These are phyloP conservation scores for Aromia moschata DNA, from an alignment of 2,888 invertebrate species.

Conservation along the genomic window DNA sequence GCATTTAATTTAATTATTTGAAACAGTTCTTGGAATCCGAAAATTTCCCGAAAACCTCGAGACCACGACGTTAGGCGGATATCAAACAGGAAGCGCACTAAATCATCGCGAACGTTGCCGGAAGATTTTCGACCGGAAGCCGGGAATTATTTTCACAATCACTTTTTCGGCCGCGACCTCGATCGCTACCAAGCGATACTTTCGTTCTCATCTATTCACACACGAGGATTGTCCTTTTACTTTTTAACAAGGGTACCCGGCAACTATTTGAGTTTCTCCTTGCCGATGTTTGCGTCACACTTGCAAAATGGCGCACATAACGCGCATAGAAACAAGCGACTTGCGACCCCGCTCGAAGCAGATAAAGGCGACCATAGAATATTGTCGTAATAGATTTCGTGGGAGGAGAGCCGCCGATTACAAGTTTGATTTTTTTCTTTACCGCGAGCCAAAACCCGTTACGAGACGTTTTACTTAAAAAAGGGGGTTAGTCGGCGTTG, in stretches of 20 bases:
- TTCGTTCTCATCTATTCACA: constrained; percentile 24
- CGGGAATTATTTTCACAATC: constrained; percentile 9
- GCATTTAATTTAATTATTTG: too few relatives aligned
- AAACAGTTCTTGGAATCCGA: too few relatives aligned
- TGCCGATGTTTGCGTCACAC: constrained; percentile 1
- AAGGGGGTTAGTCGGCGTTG: too few relatives aligned
- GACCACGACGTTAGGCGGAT: not conserved
- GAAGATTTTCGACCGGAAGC: constrained; percentile 22
- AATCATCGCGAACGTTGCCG: constrained; percentile 10
- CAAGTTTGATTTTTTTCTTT: too few relatives aligned
- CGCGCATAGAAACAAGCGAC: not conserved
- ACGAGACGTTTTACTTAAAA: too few relatives aligned
- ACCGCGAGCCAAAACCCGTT: too few relatives aligned
- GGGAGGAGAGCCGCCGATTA: too few relatives aligned
- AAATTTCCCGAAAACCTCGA: too few relatives aligned
- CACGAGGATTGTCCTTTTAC: constrained; percentile 13
- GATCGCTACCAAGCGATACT: constrained; percentile 2
- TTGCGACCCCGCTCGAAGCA: not conserved
- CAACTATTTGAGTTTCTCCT: constrained; percentile 2
- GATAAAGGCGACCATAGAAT: too few relatives aligned
- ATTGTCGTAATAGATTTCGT: too few relatives aligned
- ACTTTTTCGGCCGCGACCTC: constrained; percentile 18
- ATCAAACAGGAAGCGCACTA: constrained; percentile 7
- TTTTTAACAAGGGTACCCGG: constrained; percentile 7
- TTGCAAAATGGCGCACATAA: not conserved